Evolutionary conservation across 2,797 vertebrate genomes (phyloP), one percentile per base, ranked within the genome.

Genomic region (Poeciliopsis paucimaculata): DNA sequence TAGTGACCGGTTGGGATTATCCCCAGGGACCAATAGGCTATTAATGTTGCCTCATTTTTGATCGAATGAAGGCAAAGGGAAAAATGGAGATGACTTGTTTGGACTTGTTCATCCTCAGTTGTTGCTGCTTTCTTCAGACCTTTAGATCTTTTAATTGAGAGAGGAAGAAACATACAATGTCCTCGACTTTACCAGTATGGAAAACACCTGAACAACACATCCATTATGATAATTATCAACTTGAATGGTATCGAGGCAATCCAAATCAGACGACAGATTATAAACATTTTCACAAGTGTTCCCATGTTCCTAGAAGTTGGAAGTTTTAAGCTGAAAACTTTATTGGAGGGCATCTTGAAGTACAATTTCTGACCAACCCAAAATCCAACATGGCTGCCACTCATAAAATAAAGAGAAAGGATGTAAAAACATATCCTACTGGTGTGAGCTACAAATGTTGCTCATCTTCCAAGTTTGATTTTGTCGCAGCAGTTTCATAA

Each of bases 41-140:
- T 60, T 55, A 77, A 62, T 43, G 26, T 60, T 81, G 18, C 70
- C 4, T 66, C 45, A 5, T 31, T 31, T 70, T 41, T 68, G 36
- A 68, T 6, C 5, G 8, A 41, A 23, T 43, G 39, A 43, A n/a
- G 26, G 9, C 36, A 41, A 68, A 68, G 31, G n/a, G 13, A 26
- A 62, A 72, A 51, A 51, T 31, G 26, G 66, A 41, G 8, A 41
- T 12, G 66, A 41, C 23, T 26, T 60, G 1, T 60, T 28, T 64
- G 16, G 18, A 64, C 5, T 64, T 36, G 60, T 64, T 64, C 15
- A 64, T 34, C 60, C 16, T 64, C 31, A 18, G 15, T 15, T 18
- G 15, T 9, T 72, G 68, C 41, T 41, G 11, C 39, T 12, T 43
- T 11, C 68, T 71, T 45, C 68, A 71, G 41, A 36, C 31, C 36